Evolutionary conservation across 2,797 vertebrate genomes (phyloP).

Genomic region (Microcaecilia unicolor): DNA sequence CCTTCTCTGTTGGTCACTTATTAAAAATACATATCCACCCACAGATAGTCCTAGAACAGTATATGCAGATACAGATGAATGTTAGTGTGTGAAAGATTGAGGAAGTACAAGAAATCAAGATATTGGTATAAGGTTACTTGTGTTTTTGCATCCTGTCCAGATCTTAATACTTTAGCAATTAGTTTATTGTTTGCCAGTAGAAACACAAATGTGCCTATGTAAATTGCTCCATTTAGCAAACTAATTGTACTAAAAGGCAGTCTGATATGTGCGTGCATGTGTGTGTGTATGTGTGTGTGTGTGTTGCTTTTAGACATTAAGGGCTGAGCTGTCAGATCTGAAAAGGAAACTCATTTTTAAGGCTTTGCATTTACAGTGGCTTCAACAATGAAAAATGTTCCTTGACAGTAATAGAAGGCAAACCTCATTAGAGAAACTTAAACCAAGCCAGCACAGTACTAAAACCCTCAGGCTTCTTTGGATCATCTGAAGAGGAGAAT

Average conservation of each 20-base stretch:
- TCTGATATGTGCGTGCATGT: no score
- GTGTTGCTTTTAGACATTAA: constrained; percentile 47
- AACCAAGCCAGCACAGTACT: constrained; percentile 49
- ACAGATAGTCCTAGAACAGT: no score
- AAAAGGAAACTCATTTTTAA: constrained; percentile 57
- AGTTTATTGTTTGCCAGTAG: constrained; percentile 36
- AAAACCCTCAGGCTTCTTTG: constrained; percentile 50
- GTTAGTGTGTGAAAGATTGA: no score
- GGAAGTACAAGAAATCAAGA: no score
- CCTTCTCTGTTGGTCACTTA: no score
- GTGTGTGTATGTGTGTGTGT: no score
- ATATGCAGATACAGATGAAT: no score
- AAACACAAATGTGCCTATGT: constrained; percentile 48
- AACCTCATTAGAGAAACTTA: constrained; percentile 58
- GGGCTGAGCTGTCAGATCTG: constrained; percentile 50
- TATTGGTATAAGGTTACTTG: no score
- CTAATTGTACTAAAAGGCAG: constrained; percentile 54
- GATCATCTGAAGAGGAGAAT: constrained; percentile 43
- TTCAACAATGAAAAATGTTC: constrained; percentile 56
- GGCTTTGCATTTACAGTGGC: constrained; percentile 49
- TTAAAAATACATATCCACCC: no score
- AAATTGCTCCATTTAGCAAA: constrained; percentile 56
- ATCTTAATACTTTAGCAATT: constrained; percentile 46
- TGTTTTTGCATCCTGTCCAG: no score
- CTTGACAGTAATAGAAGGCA: constrained; percentile 59